Evolutionary conservation across 2,888 invertebrate species (phyloP).

Genomic region (Camponotus fellah): DNA sequence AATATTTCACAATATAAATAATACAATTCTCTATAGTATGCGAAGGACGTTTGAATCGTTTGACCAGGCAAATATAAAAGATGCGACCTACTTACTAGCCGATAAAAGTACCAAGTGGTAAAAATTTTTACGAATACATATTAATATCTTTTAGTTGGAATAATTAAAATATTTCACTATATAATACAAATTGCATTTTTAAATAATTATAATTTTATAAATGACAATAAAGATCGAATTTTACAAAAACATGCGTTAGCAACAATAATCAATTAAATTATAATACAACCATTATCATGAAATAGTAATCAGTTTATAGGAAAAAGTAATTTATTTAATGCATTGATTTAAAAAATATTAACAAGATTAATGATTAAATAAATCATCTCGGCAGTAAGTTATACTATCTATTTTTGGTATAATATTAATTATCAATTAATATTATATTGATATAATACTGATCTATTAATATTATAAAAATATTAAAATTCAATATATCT

Average conservation of each 20-base stretch:
- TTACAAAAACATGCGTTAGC: neutral
- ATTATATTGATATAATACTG: too few relatives aligned
- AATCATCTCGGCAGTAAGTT: neutral
- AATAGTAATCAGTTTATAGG: too few relatives aligned
- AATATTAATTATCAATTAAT: too few relatives aligned
- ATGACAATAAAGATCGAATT: neutral
- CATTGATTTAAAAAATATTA: conserved; percentile 16
- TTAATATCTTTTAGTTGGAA: neutral
- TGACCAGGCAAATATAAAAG: conserved; percentile 50
- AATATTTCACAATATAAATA: conserved; percentile 14
- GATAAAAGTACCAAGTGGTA: neutral
- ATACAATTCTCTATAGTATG: neutral
- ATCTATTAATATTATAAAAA: too few relatives aligned
- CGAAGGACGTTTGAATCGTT: conserved; percentile 13
- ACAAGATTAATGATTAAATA: neutral
- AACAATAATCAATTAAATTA: too few relatives aligned
- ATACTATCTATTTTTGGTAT: neutral
- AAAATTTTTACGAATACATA: neutral
- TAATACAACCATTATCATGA: too few relatives aligned
- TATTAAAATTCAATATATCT: too few relatives aligned
- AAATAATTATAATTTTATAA: neutral
- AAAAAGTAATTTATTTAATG: neutral
- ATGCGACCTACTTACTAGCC: conserved; percentile 62
- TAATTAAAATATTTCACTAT: conserved; percentile 1
- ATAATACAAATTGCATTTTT: neutral